Conservation (phyloP, 2,888 invertebrate genomes). For the Cryptophagus acutangulus region DNA sequence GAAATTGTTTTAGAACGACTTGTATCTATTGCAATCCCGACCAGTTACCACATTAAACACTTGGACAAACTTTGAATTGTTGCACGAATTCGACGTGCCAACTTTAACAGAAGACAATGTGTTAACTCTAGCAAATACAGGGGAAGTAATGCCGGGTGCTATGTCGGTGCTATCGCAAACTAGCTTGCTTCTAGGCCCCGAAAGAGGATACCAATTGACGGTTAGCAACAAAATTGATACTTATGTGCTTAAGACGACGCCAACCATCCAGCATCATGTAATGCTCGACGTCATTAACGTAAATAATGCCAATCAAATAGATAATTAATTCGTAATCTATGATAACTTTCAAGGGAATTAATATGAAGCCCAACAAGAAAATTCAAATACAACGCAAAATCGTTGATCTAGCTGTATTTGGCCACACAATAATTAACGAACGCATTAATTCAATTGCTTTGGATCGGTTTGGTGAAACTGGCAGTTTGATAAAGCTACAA, state of each 20-base stretch:
- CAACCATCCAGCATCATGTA: constrained; percentile 39
- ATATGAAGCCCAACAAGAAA: constrained; percentile 45
- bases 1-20: constrained; percentile 46
- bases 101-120: constrained; percentile 61
- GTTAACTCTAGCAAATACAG: constrained; percentile 67
- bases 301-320: constrained; percentile 19
- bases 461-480: constrained; percentile 46
- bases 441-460: constrained; percentile 49
- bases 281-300: constrained; percentile 38
- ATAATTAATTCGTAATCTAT: neutral
- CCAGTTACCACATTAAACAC: constrained; percentile 69
- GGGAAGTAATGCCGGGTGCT: constrained; percentile 52
- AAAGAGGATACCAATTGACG: neutral
- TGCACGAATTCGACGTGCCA: constrained; percentile 71
- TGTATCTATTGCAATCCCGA: constrained; percentile 70
- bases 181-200: neutral
- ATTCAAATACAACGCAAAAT: constrained; percentile 51
- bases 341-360: constrained; percentile 47
- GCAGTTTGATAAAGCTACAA: neutral
- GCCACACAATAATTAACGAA: constrained; percentile 56
- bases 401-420: constrained; percentile 59
- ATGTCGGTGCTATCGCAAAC: constrained; percentile 41
- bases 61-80: constrained; percentile 73
- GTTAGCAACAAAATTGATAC: constrained; percentile 19
- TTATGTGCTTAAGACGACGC: constrained; percentile 20